These are phyloP conservation scores for Porites divaricata DNA, from an alignment of 92 coral and sea anemone species.

Conservation along the genomic window DNA sequence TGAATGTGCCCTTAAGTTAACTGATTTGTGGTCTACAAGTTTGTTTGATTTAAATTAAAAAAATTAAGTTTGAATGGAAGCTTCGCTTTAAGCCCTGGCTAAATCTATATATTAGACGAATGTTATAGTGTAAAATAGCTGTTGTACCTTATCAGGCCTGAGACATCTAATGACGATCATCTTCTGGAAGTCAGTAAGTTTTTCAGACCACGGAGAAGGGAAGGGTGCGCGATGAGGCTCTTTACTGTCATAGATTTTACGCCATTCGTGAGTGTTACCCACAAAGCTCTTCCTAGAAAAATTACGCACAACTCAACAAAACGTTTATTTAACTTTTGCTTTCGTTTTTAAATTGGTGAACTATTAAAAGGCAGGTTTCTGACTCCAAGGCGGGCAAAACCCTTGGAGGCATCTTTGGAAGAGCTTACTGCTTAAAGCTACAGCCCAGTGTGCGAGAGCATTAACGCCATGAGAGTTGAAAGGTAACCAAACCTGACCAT, in stretches of 20 bases:
- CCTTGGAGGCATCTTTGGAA: too few species aligned
- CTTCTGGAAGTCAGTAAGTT: constrained; percentile 96
- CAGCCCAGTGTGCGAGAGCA: too few species aligned
- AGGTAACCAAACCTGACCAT: too few species aligned
- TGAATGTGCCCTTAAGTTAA: too few species aligned
- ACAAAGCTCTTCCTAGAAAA: constrained; percentile 82
- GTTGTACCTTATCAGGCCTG: constrained; percentile 94
- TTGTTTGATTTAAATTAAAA: too few species aligned
- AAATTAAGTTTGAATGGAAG: too few species aligned
- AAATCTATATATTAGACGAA: background rate
- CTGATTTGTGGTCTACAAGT: too few species aligned
- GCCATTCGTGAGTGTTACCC: constrained; percentile 92
- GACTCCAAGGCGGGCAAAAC: too few species aligned
- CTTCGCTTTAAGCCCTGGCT: background rate
- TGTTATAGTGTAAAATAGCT: background rate
- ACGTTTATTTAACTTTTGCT: background rate
- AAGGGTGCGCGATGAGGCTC: constrained; percentile 97
- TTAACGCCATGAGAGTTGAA: too few species aligned
- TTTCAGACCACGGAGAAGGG: constrained; percentile 95
- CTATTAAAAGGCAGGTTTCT: too few species aligned
- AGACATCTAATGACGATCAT: constrained; percentile 97
- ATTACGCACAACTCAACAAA: background rate
- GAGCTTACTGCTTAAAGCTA: too few species aligned
- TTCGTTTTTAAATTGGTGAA: background rate
- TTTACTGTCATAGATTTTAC: constrained; percentile 96